Percentiles rank a stretch among this genome's conserved stretches.
Conservation (phyloP, 2,113 vertebrate species). For the Oncorhynchus clarkii region DNA sequence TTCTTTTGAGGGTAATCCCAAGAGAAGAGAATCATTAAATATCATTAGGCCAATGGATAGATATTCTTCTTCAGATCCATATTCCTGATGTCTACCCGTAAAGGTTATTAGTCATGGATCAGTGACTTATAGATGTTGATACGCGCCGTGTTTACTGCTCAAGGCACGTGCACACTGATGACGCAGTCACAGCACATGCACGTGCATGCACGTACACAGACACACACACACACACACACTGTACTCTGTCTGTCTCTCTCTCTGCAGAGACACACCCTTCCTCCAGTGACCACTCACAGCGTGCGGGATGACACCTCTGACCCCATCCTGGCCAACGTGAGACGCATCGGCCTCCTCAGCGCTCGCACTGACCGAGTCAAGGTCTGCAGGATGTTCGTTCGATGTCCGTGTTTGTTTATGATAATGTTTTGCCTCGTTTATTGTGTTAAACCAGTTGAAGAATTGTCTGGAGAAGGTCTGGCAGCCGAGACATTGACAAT, state of each 20-base stretch:
- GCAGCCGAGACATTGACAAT: too few species aligned
- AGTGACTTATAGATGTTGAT: background rate
- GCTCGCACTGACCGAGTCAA: constrained; percentile 88
- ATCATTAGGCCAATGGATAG: too few species aligned
- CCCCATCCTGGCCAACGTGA: constrained; percentile 88
- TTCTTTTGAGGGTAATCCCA: too few species aligned
- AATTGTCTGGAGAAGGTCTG: too few species aligned
- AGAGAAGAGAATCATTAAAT: too few species aligned
- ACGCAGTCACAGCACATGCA: background rate
- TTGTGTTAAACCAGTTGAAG: too few species aligned
- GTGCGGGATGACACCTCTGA: constrained; percentile 89
- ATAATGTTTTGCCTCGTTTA: too few species aligned
- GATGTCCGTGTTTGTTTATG: background rate
- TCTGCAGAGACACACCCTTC: constrained; percentile 85
- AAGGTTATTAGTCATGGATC: constrained; percentile 7
- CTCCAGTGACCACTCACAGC: constrained; percentile 97
- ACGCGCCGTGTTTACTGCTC: background rate
- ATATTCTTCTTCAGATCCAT: too few species aligned
- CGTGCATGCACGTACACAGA: background rate
- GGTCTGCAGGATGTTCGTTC: constrained; percentile 63
- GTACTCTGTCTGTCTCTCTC: background rate
- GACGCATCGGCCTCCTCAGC: constrained; percentile 93
- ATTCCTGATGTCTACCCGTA: too few species aligned
- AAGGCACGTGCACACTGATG: background rate
- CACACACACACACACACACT: background rate